A percentile compares a stretch with the other conserved stretches of the same genome.
These are phyloP conservation scores for Andrena fulva DNA, from an alignment of 2,888 invertebrate species.

Conservation along the genomic window DNA sequence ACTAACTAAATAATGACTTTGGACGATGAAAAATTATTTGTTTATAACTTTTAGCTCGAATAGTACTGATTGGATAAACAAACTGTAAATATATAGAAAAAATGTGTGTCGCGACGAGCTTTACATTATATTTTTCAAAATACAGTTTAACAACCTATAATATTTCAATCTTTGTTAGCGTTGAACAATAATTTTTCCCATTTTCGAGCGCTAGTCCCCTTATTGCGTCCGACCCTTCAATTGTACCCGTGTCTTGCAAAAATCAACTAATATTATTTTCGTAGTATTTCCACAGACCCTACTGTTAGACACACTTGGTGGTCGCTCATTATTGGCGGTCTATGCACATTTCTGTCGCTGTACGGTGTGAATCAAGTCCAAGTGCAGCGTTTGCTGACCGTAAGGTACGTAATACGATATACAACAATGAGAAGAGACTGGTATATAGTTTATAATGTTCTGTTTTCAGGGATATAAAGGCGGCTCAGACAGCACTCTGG, in stretches of 20 bases:
- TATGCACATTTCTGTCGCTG: constrained; percentile 91
- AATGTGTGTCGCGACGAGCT: too few relatives aligned
- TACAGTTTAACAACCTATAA: too few relatives aligned
- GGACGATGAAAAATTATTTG: too few relatives aligned
- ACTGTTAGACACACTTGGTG: constrained; percentile 94
- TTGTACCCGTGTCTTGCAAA: not conserved
- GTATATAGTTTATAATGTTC: not conserved
- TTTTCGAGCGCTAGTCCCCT: too few relatives aligned
- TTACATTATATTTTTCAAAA: too few relatives aligned
- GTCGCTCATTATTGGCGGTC: constrained; percentile 92
- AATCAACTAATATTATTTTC: constrained; percentile 14
- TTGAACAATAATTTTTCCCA: too few relatives aligned
- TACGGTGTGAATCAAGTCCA: constrained; percentile 96
- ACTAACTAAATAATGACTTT: too few relatives aligned
- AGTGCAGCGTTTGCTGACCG: constrained; percentile 90
- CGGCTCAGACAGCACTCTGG: constrained; percentile 91
- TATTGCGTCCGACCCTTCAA: not conserved
- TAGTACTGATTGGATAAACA: too few relatives aligned
- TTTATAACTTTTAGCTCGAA: too few relatives aligned
- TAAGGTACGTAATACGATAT: constrained; percentile 84
- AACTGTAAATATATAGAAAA: too few relatives aligned
- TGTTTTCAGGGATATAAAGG: constrained; percentile 86
- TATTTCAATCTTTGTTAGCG: too few relatives aligned
- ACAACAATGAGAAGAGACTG: not conserved
- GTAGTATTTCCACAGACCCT: constrained; percentile 91